Percentiles rank a stretch among this genome's conserved stretches.
Evolutionary conservation across 2,113 vertebrate species (phyloP).

Genomic region (Papio anubis): DNA sequence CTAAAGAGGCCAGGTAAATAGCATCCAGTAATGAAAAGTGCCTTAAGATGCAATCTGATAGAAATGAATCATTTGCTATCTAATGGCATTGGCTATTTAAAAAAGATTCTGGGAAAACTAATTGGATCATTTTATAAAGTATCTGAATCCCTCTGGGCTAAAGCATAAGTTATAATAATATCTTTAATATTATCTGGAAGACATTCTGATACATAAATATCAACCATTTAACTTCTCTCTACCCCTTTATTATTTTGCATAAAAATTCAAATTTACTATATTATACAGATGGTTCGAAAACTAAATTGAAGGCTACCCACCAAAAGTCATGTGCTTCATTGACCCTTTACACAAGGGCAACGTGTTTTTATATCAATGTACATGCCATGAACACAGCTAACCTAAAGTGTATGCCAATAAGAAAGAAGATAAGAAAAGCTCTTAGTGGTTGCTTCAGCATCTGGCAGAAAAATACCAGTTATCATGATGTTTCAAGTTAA

Average conservation of each 20-base stretch:
- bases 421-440: conserved; percentile 54
- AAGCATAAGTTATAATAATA: neutral
- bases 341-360: conserved; percentile 1
- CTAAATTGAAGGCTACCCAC: conserved; percentile 1
- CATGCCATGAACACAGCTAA: conserved; percentile 55
- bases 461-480: conserved; percentile 60
- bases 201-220: conserved; percentile 7
- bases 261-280: neutral
- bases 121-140: neutral
- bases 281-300: conserved; percentile 18
- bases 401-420: conserved; percentile 54
- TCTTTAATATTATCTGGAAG: neutral
- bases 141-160: neutral
- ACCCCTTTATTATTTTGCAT: neutral
- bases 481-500: conserved; percentile 76
- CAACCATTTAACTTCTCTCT: conserved; percentile 11
- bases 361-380: conserved; percentile 42
- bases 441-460: conserved; percentile 67
- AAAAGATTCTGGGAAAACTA: neutral
- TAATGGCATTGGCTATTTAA: neutral
- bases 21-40: neutral
- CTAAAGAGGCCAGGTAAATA: neutral
- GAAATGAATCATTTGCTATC: neutral
- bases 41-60: neutral
- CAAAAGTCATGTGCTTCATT: neutral